A percentile compares a stretch with the other conserved stretches of the same genome.
Conservation (phyloP, 2,113 vertebrate species). For the Anhinga anhinga region DNA sequence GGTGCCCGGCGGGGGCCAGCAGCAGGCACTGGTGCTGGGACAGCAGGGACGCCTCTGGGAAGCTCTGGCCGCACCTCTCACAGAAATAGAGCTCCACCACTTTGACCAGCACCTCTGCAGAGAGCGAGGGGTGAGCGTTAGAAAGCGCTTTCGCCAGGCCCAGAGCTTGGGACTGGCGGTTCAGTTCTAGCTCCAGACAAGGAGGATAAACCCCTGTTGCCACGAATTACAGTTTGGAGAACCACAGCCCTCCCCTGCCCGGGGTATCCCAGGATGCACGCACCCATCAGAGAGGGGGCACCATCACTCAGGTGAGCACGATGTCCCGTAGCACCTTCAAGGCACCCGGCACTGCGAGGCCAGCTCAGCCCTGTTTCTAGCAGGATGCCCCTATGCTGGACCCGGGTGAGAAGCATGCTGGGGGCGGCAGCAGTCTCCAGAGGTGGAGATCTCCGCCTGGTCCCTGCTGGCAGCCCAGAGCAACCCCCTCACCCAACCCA, state of each 20-base stretch:
- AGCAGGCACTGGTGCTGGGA: slow-evolving; percentile 70
- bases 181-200: neutral
- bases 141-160: neutral
- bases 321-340: neutral
- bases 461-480: neutral
- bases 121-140: neutral
- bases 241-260: neutral
- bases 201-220: neutral
- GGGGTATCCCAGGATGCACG: neutral
- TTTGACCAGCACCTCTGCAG: slow-evolving; percentile 78
- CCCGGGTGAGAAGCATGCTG: rapidly evolving
- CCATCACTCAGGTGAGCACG: rapidly evolving
- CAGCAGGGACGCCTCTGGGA: slow-evolving; percentile 64
- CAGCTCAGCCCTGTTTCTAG: neutral
- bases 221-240: neutral
- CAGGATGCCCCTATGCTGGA: neutral
- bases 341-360: neutral
- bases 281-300: neutral
- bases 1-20: neutral
- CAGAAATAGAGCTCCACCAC: slow-evolving; percentile 72
- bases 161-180: neutral
- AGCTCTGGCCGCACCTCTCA: slow-evolving; percentile 74
- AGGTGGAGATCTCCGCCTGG: neutral
- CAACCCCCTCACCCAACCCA: rapidly evolving
- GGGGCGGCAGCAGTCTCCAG: neutral